Evolutionary conservation across 2,113 vertebrate species (phyloP).

Genomic region (Hemiscyllium ocellatum): DNA sequence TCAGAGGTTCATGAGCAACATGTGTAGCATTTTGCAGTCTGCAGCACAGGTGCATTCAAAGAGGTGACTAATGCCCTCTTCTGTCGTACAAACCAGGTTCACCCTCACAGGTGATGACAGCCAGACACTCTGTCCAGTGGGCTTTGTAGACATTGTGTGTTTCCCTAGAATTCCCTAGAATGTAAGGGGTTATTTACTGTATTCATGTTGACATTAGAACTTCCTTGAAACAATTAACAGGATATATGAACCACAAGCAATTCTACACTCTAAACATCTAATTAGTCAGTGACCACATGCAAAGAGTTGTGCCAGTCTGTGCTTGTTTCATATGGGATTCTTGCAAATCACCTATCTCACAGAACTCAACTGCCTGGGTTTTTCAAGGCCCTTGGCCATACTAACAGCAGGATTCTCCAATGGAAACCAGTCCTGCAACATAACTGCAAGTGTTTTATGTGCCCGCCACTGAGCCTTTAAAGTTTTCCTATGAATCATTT

Average conservation of each 20-base stretch:
- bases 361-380: neutral
- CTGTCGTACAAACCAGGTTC: neutral
- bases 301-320: neutral
- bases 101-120: too few relatives aligned
- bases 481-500: neutral
- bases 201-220: neutral
- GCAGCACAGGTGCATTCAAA: too few relatives aligned
- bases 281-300: neutral
- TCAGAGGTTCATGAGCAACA: neutral
- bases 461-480: neutral
- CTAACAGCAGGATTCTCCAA: neutral
- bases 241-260: neutral
- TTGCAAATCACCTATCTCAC: neutral
- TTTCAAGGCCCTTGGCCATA: neutral
- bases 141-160: neutral
- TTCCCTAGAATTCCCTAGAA: neutral
- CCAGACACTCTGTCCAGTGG: neutral
- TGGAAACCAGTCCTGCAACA: neutral
- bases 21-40: neutral
- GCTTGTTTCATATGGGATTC: too few relatives aligned
- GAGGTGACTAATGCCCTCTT: neutral
- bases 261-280: neutral
- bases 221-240: neutral
- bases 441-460: neutral
- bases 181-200: too few relatives aligned